Percentiles rank a stretch among this genome's conserved stretches.
These are phyloP conservation scores for Caranx melampygus DNA, from an alignment of 2,113 vertebrate genomes.

Conservation along the genomic window DNA sequence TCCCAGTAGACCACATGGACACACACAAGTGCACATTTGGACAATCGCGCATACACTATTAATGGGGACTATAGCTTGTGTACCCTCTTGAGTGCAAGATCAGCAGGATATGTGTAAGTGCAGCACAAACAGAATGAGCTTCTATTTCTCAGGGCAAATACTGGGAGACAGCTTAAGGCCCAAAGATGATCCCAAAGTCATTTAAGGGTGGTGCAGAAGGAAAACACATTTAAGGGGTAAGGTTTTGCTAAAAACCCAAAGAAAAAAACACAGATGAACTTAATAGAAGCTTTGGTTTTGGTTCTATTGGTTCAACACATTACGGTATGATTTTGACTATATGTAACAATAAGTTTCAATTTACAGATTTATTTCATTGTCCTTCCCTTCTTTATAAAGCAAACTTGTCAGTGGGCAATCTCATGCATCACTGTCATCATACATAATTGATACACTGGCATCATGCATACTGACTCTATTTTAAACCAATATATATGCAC, in stretches of 20 bases:
- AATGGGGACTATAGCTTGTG: slow-evolving; percentile 27
- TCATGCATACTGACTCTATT: not conserved
- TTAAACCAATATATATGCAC: no score
- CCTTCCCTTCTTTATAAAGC: not conserved
- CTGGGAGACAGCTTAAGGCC: not conserved
- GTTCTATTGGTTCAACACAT: not conserved
- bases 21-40: slow-evolving; percentile 10
- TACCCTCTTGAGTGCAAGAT: slow-evolving; percentile 9
- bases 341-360: not conserved
- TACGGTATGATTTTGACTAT: not conserved
- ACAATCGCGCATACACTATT: slow-evolving; percentile 17
- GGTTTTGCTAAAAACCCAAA: not conserved
- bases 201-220: slow-evolving; percentile 2
- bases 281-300: not conserved
- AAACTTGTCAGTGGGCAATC: not conserved
- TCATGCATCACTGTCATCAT: not conserved
- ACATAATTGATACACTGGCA: not conserved
- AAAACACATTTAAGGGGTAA: slow-evolving; percentile 5
- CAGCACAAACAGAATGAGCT: slow-evolving; percentile 45
- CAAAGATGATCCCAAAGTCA: slow-evolving; percentile 14
- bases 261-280: not conserved
- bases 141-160: slow-evolving; percentile 40
- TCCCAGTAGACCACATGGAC: not conserved
- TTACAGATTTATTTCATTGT: not conserved
- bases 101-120: slow-evolving; percentile 31